Base-by-base conservation (phyloP, 2,888 invertebrate genomes). In the Entomobrya proxima region DNA sequence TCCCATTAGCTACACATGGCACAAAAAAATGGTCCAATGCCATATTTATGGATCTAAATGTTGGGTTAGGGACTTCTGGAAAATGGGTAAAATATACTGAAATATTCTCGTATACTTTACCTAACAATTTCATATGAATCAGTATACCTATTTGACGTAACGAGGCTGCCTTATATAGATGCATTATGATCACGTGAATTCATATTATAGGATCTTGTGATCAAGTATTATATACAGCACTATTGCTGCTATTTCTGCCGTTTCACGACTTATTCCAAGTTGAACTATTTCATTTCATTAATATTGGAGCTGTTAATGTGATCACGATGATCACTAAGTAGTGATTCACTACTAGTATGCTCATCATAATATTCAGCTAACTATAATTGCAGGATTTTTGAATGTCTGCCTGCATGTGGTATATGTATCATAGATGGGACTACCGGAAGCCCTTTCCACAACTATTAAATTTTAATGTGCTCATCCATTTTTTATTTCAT, bases 1-100 rank as follows among this genome's bases (percentile, higher is more conserved):
- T 78, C 84, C 84, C 84, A 85, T 85, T 85, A 85, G 78, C 69
- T 50, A 47, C 78, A 85, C 84, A 85, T 85, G 84, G 78, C 84
- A 77, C 78, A 61, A 77, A 84, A 84, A 69, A 72, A 27, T 32
- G 58, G 84, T 85, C 72, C 78, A 85, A 78, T 77, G 77, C 58
- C 83, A 83, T 77, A 83, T 77, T 77, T 83, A 83, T 79, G 78
- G 47, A 44, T 30, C 67, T 24, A 82, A 82, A 82, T 82, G 75
- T 58, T 64, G 47, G 81, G 58, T 74, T 64, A 58, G 61, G 24
- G 24, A 27, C 44, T 64, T 24, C n/a, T 50, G 61, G 44, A 44
- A 67, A 80, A 55, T 77, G 77, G 77, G 77, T 52, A 55, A 55
- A 55, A 55, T 18, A 15, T 40, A 55, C 55, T 55, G n/a, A 55